A percentile compares a stretch with the other conserved stretches of the same genome.
Evolutionary conservation across 1,140 invertebrate species (phyloP).

Genomic region (Harpegnathos saltator): DNA sequence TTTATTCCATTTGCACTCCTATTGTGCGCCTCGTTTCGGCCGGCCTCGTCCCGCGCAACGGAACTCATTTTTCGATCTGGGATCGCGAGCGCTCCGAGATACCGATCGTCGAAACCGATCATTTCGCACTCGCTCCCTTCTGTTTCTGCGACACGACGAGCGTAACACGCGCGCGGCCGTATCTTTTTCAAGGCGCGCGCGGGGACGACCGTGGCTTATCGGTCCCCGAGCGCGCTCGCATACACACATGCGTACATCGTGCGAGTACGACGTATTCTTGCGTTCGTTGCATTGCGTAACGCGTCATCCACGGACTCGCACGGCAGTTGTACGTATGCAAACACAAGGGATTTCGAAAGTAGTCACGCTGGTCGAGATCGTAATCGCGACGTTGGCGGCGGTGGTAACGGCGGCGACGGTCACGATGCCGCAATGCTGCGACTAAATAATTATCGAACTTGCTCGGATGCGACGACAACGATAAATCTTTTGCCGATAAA

Average conservation of each 20-base stretch:
- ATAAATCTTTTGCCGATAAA: background rate
- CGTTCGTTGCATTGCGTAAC: conserved; percentile 24
- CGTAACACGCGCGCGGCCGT: conserved; percentile 14
- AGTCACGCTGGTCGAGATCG: conserved; percentile 60
- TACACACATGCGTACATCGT: too few relatives aligned
- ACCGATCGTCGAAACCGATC: background rate
- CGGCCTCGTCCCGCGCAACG: background rate
- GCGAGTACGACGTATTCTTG: conserved; percentile 1
- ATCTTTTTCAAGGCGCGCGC: conserved; percentile 10
- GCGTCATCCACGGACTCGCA: conserved; percentile 37
- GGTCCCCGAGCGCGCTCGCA: background rate
- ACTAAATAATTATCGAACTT: conserved; percentile 25
- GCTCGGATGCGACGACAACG: background rate
- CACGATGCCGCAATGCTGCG: background rate
- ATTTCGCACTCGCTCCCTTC: conserved; percentile 13
- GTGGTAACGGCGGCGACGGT: background rate
- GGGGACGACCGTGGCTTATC: conserved; percentile 21
- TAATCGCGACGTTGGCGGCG: conserved; percentile 27
- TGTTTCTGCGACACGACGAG: background rate
- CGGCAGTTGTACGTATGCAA: conserved; percentile 39
- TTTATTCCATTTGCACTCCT: background rate
- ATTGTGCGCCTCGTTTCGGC: background rate
- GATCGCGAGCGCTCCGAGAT: background rate
- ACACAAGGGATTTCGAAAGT: conserved; percentile 67
- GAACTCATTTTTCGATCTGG: conserved; percentile 3